Evolutionary conservation across 2,888 invertebrate genomes (phyloP), one percentile per base, ranked within the genome.

Genomic region (Hirtodrosophila alboralis): DNA sequence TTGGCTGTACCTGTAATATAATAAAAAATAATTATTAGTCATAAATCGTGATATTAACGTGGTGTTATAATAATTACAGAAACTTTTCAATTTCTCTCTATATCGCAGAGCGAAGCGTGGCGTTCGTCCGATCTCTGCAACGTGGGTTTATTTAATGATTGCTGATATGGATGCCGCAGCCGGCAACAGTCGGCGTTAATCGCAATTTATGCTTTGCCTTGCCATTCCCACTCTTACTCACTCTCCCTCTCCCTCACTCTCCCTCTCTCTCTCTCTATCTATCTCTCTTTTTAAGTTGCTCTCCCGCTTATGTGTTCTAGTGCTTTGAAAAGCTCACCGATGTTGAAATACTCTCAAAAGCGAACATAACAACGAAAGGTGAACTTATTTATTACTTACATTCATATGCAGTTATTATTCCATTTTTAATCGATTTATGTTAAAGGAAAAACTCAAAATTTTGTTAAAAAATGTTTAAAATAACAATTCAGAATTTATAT

Each of bases 71-170:
- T 12, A 18, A 9, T 44, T 49, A 13, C 18, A 57, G 12, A 27
- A 52, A 30, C 38, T 37, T 72, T 72, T 72, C 70, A 72, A 62
- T 67, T 62, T 47, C 9, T 41, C 10, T 26, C n/a, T 28, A 12
- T 21, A 3, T 2, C n/a, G 9, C 14, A 13, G 6, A n/a, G 12
- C 34, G 30, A 33, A 28, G 34, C 43, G 43, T 8, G 26, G 16
- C 40, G 37, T 41, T 41, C 21, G 67, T 53, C 69, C 75, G 78
- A 81, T 69, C 79, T 40, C 48, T 60, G 23, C 79, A 72, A 84
- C 78, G 84, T 84, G 81, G 69, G 34, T 66, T 74, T 77, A 51
- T 28, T 28, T 52, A 84, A 61, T 84, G 84, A 52, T 18, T 21
- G 23, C 41, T 60, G 31, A 51, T 51, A 43, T 13, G 37, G 31